phyloP scores from a whole-genome alignment of 2,113 vertebrate genomes.

The Suncus etruscus region DNA sequence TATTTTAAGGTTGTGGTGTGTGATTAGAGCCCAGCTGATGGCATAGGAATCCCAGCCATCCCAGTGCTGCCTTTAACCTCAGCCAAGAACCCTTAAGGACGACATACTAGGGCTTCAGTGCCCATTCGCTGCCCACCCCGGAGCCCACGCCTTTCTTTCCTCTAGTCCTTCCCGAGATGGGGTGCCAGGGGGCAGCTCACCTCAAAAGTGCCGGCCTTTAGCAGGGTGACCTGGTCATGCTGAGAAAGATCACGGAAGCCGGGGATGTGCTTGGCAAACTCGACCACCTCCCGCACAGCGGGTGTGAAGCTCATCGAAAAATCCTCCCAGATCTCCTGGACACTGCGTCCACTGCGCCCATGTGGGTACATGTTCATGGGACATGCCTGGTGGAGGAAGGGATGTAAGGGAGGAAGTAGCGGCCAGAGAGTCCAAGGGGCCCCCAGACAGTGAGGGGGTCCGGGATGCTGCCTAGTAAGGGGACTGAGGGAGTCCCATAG shows the following conservation, averaged over 20 bases:
- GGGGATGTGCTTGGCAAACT: slow-evolving; percentile 96
- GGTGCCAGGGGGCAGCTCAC: slow-evolving; percentile 82
- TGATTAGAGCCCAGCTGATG: slow-evolving; percentile 19
- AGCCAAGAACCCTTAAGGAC: no score
- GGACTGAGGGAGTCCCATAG: neutral
- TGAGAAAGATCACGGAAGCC: slow-evolving; percentile 94
- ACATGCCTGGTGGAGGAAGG: slow-evolving; percentile 89
- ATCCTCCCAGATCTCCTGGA: slow-evolving; percentile 97
- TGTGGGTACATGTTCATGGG: slow-evolving; percentile 95
- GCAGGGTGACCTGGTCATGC: slow-evolving; percentile 95
- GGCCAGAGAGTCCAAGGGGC: neutral
- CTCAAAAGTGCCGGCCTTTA: slow-evolving; percentile 98
- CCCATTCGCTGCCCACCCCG: no score
- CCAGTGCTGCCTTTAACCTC: no score
- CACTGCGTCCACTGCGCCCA: slow-evolving; percentile 89
- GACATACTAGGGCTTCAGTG: no score
- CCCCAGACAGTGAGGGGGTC: neutral
- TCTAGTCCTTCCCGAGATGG: neutral
- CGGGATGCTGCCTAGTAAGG: neutral
- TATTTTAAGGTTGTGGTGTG: neutral
- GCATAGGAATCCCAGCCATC: neutral
- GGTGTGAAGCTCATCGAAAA: slow-evolving; percentile 96
- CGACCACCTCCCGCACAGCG: slow-evolving; percentile 94
- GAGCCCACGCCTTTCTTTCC: neutral
- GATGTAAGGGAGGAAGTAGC: neutral